phyloP scores from a whole-genome alignment of 2,797 vertebrate species.

The Poecile montanus region DNA sequence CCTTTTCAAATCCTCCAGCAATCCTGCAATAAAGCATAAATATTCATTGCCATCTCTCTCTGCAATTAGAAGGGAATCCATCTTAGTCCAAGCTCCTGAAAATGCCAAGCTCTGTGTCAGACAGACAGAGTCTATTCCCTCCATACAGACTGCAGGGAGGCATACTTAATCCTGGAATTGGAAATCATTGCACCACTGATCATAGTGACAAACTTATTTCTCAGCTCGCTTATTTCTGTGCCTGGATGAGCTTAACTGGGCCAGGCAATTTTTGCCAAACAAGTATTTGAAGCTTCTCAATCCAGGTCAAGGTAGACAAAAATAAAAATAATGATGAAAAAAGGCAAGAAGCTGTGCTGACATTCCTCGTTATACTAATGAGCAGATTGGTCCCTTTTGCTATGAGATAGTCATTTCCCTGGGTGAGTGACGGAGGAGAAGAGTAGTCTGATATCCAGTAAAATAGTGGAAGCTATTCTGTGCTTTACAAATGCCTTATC shows the following conservation, averaged over 20 bases:
- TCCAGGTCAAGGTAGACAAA: not conserved
- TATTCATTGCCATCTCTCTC: not conserved
- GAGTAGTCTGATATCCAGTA: not conserved
- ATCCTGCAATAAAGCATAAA: not conserved
- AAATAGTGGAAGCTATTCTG: not conserved
- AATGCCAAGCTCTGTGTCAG: not conserved
- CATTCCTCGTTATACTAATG: not conserved
- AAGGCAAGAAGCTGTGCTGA: not conserved
- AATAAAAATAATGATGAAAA: not conserved
- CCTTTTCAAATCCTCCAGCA: not conserved
- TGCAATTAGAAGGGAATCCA: not conserved
- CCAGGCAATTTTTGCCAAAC: not conserved
- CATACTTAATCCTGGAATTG: not conserved
- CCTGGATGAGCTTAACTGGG: not conserved
- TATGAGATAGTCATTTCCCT: not conserved
- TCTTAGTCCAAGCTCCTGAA: not conserved
- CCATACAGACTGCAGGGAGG: not conserved
- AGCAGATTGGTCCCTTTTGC: not conserved
- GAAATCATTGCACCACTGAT: slow-evolving; percentile 14
- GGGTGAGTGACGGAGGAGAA: not conserved
- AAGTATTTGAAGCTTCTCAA: not conserved
- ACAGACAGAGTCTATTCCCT: not conserved
- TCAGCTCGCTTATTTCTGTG: slow-evolving; percentile 14
- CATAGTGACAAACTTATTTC: slow-evolving; percentile 11
- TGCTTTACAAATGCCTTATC: not conserved